Evolutionary conservation across 2,797 vertebrate species (phyloP), one percentile per base, ranked within the genome.

Genomic region (Zalophus californianus): DNA sequence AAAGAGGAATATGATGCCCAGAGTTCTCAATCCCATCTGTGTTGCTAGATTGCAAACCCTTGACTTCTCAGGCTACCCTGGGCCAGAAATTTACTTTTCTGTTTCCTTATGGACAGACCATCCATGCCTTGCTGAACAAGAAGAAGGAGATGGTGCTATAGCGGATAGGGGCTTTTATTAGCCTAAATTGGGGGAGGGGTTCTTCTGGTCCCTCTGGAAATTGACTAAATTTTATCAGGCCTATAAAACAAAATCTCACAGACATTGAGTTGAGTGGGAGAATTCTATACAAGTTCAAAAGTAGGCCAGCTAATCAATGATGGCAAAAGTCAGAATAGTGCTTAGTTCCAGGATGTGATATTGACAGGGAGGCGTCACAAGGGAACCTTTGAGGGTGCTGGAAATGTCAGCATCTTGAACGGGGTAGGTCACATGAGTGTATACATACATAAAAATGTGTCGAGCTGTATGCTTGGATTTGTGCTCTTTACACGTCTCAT

Each of bases 191-290:
- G 23, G 29, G 21, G 29, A 50, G 27, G 1, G 12, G 4, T 50
- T 78, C 79, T 86, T 83, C 50, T 14, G 14, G 56, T 18, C 14
- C 44, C 62, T 80, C 68, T 44, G n/a, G 54, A 92, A 95, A 62
- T 52, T 54, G 52, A 27, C 38, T 52, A 25, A 41, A 77, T 95
- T 75, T 78, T 75, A 25, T 95, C 88, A 95, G 70, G 90, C 35
- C 12, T 86, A 5, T 58, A 73, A 86, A 70, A 87, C 35, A 62
- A 86, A 95, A 77, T 62, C 70, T 60, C 80, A 84, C 58, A 56
- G 75, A 32, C 56, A 18, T 4, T 23, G 52, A 86, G 56, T 64
- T 29, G 48, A n/a, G 15, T 27, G 64, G 35, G 78, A 73, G 3
- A 16, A 64, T 64, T 64, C 29, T 64, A n/a, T n/a, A 32, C 14